Base-by-base conservation (phyloP, 1,140 invertebrate species). In the Drosophila ananassae region DNA sequence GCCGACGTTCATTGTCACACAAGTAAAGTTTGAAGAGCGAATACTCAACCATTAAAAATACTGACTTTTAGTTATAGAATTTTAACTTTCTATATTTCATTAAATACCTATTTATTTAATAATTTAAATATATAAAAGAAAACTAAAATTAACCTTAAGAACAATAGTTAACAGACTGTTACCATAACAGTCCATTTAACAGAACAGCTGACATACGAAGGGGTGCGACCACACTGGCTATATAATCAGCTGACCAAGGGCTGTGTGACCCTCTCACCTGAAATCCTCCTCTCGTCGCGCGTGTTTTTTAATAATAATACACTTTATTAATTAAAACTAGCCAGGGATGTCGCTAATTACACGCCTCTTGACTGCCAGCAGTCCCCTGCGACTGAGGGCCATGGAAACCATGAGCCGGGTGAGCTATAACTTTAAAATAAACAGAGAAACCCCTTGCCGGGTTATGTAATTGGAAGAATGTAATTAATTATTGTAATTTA, bases 321-420 rank as follows among this genome's bases (percentile, higher is more conserved):
- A 12, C 8, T 52, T 85, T 78, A 62, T 85, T 21, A 87, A 81
- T 87, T 64, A 85, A 85, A 85, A 85, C 46, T 25, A 7, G 12
- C 22, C 50, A 17, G 62, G 69, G 54, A 90, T 90, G 87, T 83
- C 89, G 47, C 50, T 90, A 21, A 76, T 90, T 28, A 73, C 74
- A 32, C 79, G 87, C 54, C 22, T 90, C 5, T 55, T 83, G 1
- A 80, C 56, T 10, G 61, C 71, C 6, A 90, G 87, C 53, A 50
- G 75, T 46, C 24, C 55, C 48, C 50, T 75, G 55, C 87, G 77
- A 4, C n/a, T 81, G 3, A 62, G 63, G 52, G 62, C 72, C 0
- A 13, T 91, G 12, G 72, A 90, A 58, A 53, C 81, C 1, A 22
- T 90, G 25, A 69, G 68, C 13, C 79, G 77, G 59, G 89, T 90